Percentiles rank a stretch among this genome's conserved stretches.
Conservation (phyloP, 2,113 vertebrate species). For the Planiliza haematocheilus region DNA sequence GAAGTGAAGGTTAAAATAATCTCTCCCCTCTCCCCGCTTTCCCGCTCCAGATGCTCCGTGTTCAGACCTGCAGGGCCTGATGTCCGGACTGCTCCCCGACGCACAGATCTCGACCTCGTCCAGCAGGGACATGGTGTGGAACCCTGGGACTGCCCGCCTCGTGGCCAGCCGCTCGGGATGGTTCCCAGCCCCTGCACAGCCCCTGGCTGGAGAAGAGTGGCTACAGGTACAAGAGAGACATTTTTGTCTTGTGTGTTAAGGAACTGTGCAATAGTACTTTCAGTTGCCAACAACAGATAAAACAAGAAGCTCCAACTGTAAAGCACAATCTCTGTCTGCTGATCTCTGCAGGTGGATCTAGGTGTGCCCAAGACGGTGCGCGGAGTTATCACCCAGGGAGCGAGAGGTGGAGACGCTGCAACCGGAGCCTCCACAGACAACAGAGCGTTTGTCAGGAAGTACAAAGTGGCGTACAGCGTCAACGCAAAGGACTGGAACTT, state of each 20-base stretch:
- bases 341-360: constrained; percentile 86
- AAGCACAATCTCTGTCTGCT: too few species aligned
- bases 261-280: too few species aligned
- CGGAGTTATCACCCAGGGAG: constrained; percentile 95
- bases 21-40: constrained; percentile 8
- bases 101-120: constrained; percentile 94
- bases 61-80: constrained; percentile 94
- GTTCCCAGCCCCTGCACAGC: constrained; percentile 90
- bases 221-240: constrained; percentile 82
- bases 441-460: constrained; percentile 94
- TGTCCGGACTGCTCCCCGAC: constrained; percentile 94
- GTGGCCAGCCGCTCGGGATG: constrained; percentile 96
- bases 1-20: constrained; percentile 36
- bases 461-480: constrained; percentile 93
- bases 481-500: constrained; percentile 93
- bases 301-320: too few species aligned
- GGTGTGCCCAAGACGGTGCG: constrained; percentile 87
- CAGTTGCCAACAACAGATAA: too few species aligned
- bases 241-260: background rate
- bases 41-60: constrained; percentile 89
- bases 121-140: constrained; percentile 92
- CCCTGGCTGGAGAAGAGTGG: constrained; percentile 94
- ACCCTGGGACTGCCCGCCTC: constrained; percentile 88
- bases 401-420: constrained; percentile 87
- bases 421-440: constrained; percentile 86